Evolutionary conservation across 1,140 invertebrate genomes (phyloP).

Genomic region (Drosophila bifasciata): DNA sequence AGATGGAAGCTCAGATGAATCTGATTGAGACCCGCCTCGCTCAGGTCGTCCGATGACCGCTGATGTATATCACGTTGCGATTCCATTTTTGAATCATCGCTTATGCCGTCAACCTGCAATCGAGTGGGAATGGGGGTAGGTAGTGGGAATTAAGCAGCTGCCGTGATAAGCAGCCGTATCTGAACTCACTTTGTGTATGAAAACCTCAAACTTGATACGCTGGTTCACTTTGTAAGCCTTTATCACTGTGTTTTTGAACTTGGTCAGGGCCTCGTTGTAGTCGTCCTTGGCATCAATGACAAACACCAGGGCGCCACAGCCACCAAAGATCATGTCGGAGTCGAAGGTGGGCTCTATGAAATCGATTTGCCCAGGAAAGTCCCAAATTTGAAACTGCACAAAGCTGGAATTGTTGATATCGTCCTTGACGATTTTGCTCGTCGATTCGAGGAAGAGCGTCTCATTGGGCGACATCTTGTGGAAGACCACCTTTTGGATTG

Average conservation of each 20-base stretch:
- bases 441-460: conserved; percentile 99
- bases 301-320: conserved; percentile 98
- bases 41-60: conserved; percentile 96
- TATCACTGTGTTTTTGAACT: conserved; percentile 95
- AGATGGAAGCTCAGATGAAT: conserved; percentile 97
- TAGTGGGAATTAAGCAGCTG: conserved; percentile 1
- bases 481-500: conserved; percentile 99
- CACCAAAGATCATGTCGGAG: conserved; percentile 96
- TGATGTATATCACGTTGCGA: conserved; percentile 99
- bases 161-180: conserved; percentile 10
- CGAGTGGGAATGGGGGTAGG: conserved; percentile 28
- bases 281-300: conserved; percentile 99
- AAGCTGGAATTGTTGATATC: conserved; percentile 98
- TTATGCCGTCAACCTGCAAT: conserved; percentile 95
- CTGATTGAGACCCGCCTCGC: conserved; percentile 93
- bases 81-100: conserved; percentile 99
- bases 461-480: conserved; percentile 99
- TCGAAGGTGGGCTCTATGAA: conserved; percentile 98
- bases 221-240: conserved; percentile 98
- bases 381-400: conserved; percentile 99
- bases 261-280: conserved; percentile 97
- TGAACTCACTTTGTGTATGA: conserved; percentile 93
- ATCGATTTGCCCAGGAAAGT: conserved; percentile 99
- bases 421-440: conserved; percentile 99
- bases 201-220: conserved; percentile 99